Evolutionary conservation across 1,140 invertebrate species (phyloP), one percentile per base, ranked within the genome.

Genomic region (Drosophila orosa): DNA sequence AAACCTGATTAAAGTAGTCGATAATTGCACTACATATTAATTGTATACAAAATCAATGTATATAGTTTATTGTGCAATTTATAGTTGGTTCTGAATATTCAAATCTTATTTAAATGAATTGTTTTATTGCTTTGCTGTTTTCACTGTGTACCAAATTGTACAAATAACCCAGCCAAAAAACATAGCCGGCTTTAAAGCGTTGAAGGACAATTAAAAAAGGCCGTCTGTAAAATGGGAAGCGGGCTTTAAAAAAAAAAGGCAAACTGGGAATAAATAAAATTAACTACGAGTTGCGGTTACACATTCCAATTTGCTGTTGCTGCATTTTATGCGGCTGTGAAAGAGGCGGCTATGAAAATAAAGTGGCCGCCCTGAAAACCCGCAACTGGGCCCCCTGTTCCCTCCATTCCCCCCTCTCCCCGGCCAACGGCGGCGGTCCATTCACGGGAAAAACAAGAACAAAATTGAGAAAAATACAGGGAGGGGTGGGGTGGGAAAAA

Each of bases 231-330:
- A 56, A 39, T 47, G 67, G 40, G n/a, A 13, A 22, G 35, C 37
- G 42, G 40, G 40, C 22, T 54, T 37, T 19, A 59, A 59, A 37
- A 47, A 59, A 71, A 73, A 79, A 59, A n/a, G 1, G 22, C 39
- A 17, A 63, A 59, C 78, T 48, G 68, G 52, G 69, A 86, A 86
- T 86, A 86, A 86, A 86, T 86, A 86, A 86, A 86, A 86, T 87
- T 86, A 86, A 86, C 83, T 87, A 79, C 83, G 79, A 86, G 83
- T 68, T 86, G 83, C 83, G 83, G 83, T 86, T 86, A 87, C 83
- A 86, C 83, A 86, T 86, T 87, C 83, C 83, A 86, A 87, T 86
- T 86, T 86, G 83, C 83, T 86, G 83, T 86, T 86, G 83, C 76
- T 86, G 83, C 83, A 86, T 83, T 86, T 86, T 86, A 87, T 86